phyloP scores from a whole-genome alignment of 2,888 invertebrate genomes.

The Pyrochroa serraticornis region DNA sequence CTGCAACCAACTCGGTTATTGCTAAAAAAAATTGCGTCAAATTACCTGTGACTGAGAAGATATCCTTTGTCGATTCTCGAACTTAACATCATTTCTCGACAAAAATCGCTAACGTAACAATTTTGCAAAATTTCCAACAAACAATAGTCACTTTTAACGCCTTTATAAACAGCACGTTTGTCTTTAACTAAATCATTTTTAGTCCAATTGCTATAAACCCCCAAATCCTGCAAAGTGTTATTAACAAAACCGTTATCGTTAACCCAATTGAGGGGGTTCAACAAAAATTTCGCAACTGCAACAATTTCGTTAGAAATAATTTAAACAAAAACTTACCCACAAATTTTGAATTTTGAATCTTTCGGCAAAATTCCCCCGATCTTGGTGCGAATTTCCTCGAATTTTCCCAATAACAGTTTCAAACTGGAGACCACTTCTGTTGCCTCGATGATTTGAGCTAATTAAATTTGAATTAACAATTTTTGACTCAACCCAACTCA shows the following conservation, averaged over 20 bases:
- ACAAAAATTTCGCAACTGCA: constrained; percentile 33
- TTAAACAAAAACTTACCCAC: constrained; percentile 36
- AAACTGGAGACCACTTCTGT: not conserved
- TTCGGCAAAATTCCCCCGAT: constrained; percentile 33
- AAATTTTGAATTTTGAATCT: constrained; percentile 34
- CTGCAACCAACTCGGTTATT: constrained; percentile 30
- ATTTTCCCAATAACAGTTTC: constrained; percentile 29
- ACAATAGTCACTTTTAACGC: constrained; percentile 42
- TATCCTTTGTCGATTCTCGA: constrained; percentile 43
- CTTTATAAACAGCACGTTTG: constrained; percentile 39
- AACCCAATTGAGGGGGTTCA: constrained; percentile 38
- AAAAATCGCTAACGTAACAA: constrained; percentile 38
- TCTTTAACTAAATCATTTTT: constrained; percentile 33
- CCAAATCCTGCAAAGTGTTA: constrained; percentile 31
- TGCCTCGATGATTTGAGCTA: constrained; percentile 10
- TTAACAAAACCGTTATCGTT: constrained; percentile 17
- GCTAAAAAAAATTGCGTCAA: not conserved
- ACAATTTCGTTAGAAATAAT: constrained; percentile 5
- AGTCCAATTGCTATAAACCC: constrained; percentile 44
- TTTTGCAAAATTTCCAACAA: constrained; percentile 41
- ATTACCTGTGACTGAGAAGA: constrained; percentile 46
- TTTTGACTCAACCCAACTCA: constrained; percentile 32
- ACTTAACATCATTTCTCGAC: constrained; percentile 38
- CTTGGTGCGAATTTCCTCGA: constrained; percentile 30
- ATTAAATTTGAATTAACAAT: not conserved